Evolutionary conservation across 2,888 invertebrate genomes (phyloP).

Genomic region (Sturmia bella): DNA sequence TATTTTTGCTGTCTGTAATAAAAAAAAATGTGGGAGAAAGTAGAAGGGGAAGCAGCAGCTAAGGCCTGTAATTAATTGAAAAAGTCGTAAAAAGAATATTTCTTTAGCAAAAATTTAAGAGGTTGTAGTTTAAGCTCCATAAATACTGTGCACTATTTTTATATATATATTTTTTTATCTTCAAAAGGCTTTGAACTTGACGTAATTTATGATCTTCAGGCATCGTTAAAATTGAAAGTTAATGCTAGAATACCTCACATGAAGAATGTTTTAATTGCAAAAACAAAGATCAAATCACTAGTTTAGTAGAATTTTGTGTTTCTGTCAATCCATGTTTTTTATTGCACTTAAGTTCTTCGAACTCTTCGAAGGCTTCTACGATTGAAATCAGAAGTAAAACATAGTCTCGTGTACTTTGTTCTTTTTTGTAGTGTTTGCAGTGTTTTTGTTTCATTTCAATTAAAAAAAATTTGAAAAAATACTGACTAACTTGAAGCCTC

Average conservation of each 20-base stretch:
- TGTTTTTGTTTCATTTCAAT: constrained; percentile 26
- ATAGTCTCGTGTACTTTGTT: neutral
- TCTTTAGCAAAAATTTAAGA: constrained; percentile 64
- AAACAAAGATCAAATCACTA: neutral
- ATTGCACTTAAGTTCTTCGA: constrained; percentile 24
- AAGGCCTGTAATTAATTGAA: constrained; percentile 75
- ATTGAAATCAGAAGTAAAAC: neutral
- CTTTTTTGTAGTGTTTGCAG: neutral
- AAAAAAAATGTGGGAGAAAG: neutral
- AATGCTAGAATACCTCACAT: constrained; percentile 52
- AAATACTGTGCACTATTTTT: no score
- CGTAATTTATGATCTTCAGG: constrained; percentile 76
- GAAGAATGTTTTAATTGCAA: constrained; percentile 19
- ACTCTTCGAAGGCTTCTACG: neutral
- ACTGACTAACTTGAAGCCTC: constrained; percentile 45
- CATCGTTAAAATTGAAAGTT: constrained; percentile 64
- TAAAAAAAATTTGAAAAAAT: constrained; percentile 34
- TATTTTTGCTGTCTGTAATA: neutral
- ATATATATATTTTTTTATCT: constrained; percentile 38
- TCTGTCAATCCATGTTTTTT: neutral
- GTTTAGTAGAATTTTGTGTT: neutral
- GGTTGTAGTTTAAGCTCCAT: constrained; percentile 14
- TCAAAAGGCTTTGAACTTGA: constrained; percentile 77
- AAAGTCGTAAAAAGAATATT: constrained; percentile 54
- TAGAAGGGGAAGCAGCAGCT: neutral